Evolutionary conservation across 2,797 vertebrate genomes (phyloP).

Genomic region (Xenentodon cancila): DNA sequence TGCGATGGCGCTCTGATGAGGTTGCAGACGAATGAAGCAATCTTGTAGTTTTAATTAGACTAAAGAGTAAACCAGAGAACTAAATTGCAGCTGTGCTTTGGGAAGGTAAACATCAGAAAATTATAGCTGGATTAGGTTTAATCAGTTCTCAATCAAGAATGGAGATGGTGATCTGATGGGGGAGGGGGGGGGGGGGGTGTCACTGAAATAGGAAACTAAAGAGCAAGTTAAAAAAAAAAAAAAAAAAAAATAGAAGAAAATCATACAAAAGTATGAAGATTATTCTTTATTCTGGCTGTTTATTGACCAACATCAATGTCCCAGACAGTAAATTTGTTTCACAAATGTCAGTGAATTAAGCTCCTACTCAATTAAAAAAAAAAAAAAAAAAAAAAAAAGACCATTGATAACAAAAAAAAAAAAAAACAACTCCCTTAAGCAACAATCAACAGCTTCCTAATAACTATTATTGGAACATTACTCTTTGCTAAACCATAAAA

Average conservation of each 20-base stretch:
- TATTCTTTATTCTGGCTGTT: not conserved
- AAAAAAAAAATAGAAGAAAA: not conserved
- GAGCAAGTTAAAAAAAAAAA: not conserved
- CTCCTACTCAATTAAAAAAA: not conserved
- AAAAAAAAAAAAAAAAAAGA: not conserved
- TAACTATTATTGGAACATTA: constrained; percentile 54
- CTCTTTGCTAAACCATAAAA: constrained; percentile 55
- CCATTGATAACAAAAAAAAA: not conserved
- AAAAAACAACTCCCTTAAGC: constrained; percentile 11
- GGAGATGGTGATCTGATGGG: not conserved
- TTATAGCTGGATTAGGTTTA: constrained; percentile 52
- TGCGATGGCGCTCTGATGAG: constrained; percentile 88
- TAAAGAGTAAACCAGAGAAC: constrained; percentile 42
- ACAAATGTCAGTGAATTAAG: not conserved
- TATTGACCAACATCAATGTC: not conserved
- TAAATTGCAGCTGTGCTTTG: constrained; percentile 33
- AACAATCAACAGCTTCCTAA: constrained; percentile 35
- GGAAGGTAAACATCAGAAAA: constrained; percentile 50
- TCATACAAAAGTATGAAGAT: not conserved
- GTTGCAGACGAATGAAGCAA: constrained; percentile 87
- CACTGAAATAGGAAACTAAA: constrained; percentile 1
- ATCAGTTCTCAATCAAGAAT: constrained; percentile 47
- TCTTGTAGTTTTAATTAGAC: constrained; percentile 80
- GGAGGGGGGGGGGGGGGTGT: not conserved
- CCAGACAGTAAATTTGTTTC: not conserved